phyloP scores from a whole-genome alignment of 2,113 vertebrate genomes.

The Hippolais icterina region DNA sequence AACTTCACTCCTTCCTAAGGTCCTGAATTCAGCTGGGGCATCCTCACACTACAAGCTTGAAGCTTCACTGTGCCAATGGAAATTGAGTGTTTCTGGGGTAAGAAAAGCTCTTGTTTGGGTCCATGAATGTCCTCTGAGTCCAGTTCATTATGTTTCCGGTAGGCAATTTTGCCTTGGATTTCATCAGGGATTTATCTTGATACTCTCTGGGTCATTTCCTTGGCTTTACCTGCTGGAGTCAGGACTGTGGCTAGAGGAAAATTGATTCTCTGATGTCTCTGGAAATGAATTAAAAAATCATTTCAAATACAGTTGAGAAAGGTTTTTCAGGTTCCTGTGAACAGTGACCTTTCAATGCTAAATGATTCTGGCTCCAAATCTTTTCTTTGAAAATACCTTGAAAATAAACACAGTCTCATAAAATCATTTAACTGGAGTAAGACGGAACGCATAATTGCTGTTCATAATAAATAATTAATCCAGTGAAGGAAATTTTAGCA shows the following conservation, averaged over 20 bases:
- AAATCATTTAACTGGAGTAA: neutral
- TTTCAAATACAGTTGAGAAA: conserved; percentile 28
- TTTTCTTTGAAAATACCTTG: neutral
- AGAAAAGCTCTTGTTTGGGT: neutral
- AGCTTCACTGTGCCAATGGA: neutral
- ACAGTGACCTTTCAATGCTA: neutral
- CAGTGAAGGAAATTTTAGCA: neutral
- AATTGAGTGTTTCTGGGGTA: neutral
- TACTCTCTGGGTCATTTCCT: conserved; percentile 3
- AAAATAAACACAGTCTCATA: neutral
- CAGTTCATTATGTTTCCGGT: neutral
- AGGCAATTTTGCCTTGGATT: neutral
- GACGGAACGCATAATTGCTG: neutral
- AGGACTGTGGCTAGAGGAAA: neutral
- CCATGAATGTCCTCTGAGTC: neutral
- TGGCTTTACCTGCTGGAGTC: neutral
- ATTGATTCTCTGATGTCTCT: neutral
- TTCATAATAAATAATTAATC: neutral
- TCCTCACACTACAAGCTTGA: neutral
- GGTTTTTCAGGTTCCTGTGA: conserved; percentile 1
- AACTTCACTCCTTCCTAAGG: neutral
- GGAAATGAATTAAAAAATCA: conserved; percentile 42
- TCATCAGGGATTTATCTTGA: neutral
- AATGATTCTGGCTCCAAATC: neutral
- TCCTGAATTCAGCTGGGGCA: neutral